Evolutionary conservation across 1,140 invertebrate species (phyloP).

Genomic region (Drosophila fuyamai): DNA sequence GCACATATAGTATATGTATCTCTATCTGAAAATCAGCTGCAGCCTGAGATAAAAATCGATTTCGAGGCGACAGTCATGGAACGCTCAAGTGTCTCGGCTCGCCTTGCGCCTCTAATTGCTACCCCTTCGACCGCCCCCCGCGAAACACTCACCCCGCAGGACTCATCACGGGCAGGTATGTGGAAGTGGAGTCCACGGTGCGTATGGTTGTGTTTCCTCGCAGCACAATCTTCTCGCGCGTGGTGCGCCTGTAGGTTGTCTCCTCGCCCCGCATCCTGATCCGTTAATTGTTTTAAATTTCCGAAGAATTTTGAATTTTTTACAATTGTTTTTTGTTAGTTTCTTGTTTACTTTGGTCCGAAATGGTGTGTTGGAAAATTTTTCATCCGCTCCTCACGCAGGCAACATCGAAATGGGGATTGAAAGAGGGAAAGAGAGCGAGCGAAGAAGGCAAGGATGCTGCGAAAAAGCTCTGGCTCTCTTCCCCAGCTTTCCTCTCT

Average conservation of each 20-base stretch:
- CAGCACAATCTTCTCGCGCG: conserved; percentile 82
- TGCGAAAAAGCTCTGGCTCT: conserved; percentile 40
- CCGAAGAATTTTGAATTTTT: conserved; percentile 33
- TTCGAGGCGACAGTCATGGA: conserved; percentile 48
- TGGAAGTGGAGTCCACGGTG: conserved; percentile 82
- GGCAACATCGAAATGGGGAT: conserved; percentile 56
- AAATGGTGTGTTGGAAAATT: conserved; percentile 46
- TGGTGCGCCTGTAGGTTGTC: conserved; percentile 75
- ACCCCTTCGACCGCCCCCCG: neutral
- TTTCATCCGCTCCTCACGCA: conserved; percentile 56
- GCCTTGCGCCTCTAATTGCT: conserved; percentile 21
- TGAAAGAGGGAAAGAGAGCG: conserved; percentile 30
- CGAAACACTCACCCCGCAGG: conserved; percentile 58
- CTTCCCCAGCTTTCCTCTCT: conserved; percentile 34
- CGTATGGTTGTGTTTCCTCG: conserved; percentile 83
- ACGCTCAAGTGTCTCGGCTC: conserved; percentile 56
- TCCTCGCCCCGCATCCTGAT: conserved; percentile 78
- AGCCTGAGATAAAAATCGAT: conserved; percentile 74
- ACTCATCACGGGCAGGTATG: conserved; percentile 75
- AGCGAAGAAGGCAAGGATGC: conserved; percentile 45
- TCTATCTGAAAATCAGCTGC: conserved; percentile 65
- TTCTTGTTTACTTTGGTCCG: conserved; percentile 59
- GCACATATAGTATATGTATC: conserved; percentile 26
- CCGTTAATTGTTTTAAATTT: neutral
- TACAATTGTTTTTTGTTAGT: conserved; percentile 10